Base-by-base conservation (phyloP, 1,140 invertebrate genomes). In the Holotrichia oblita region DNA sequence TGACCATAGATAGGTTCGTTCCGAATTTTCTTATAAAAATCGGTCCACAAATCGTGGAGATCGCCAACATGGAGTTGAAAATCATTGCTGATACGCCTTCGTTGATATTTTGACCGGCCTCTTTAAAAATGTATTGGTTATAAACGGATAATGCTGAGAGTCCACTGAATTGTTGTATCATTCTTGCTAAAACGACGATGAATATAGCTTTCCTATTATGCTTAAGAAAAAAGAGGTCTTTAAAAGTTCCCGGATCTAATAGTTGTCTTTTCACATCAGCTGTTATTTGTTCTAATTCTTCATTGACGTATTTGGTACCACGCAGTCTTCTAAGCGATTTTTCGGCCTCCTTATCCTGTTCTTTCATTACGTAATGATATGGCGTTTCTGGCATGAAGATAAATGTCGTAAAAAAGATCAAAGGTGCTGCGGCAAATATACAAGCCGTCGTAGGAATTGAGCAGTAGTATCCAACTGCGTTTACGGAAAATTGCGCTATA, bases 361-460 rank as follows among this genome's bases (percentile, higher is more conserved):
- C 55, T 64, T 90, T 90, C 75, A 89, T 90, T 0, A 91, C 87
- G 24, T 91, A 88, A 81, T 91, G 95, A 79, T 95, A 92, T 0
- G 95, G 94, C 8, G 94, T 94, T 86, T 96, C 95, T 0, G 94
- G 94, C 88, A 95, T 91, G 81, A 90, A 91, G 48, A 88, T 88
- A 84, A 94, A 76, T 2, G 61, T 10, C 3, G 72, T n/a, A 40
- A 79, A 77, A 27, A 42, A 40, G 0, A 77, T 40, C 3, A 79
- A 10, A 0, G 92, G 89, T 34, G 92, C 85, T 0, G 88, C 82
- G 27, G 91, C 87, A 80, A 90, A 90, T 69, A 92, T 89, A 14
- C 88, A 87, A 0, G 91, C 90, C 12, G 91, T 89, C 0, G 90
- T 87, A 22, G 90, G 86, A 73, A 91, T 90, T n/a, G 89, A 89